A percentile compares a stretch with the other conserved stretches of the same genome.
Evolutionary conservation across 2,113 vertebrate genomes (phyloP).

Genomic region (Eulacestoma nigropectus): DNA sequence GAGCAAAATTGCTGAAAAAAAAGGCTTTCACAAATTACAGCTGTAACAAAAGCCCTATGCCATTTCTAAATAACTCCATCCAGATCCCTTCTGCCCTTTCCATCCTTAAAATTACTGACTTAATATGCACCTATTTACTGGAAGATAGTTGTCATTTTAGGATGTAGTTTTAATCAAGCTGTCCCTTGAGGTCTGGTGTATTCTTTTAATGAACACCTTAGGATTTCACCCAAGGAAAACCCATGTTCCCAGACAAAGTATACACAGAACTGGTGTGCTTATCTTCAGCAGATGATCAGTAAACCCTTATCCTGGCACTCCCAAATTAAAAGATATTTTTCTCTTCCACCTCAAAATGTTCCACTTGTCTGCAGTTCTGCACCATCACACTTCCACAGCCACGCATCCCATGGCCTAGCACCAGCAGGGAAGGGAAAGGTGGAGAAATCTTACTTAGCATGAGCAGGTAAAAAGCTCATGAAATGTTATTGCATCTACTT

Average conservation of each 20-base stretch:
- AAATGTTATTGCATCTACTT: not conserved
- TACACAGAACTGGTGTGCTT: not conserved
- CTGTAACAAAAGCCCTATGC: not conserved
- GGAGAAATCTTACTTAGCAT: not conserved
- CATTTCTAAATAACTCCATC: not conserved
- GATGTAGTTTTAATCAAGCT: not conserved
- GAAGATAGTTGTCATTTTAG: not conserved
- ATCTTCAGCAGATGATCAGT: not conserved
- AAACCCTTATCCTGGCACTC: not conserved
- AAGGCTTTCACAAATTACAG: not conserved
- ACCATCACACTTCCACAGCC: rapidly evolving
- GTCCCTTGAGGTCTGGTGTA: not conserved
- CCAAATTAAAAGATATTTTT: not conserved
- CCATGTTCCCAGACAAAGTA: not conserved
- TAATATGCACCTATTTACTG: not conserved
- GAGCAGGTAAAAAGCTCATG: not conserved
- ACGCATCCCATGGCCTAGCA: not conserved
- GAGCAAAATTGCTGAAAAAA: not conserved
- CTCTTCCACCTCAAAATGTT: not conserved
- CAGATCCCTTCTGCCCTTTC: not conserved
- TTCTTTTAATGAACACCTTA: not conserved
- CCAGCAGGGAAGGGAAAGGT: not conserved
- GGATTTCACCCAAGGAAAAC: not conserved
- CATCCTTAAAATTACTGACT: not conserved
- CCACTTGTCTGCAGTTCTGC: not conserved